A percentile compares a stretch with the other conserved stretches of the same genome.
phyloP scores from a whole-genome alignment of 2,888 invertebrate species.

The Lomographa bimaculata region DNA sequence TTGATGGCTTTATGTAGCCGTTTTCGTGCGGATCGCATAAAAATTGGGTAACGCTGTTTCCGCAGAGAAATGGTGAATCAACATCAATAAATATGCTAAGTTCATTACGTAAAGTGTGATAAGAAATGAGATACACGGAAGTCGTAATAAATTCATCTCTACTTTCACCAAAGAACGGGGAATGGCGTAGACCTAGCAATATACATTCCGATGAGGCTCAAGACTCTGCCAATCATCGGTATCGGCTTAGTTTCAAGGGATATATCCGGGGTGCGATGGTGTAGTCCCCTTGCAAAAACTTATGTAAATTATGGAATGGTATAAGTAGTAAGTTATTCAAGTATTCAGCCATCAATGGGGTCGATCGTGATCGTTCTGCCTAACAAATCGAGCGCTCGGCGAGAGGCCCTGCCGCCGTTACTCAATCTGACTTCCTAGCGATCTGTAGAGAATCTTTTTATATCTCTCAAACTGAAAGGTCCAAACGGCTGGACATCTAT shows the following conservation, averaged over 20 bases:
- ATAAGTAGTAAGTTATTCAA: constrained; percentile 46
- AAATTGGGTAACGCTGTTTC: constrained; percentile 21
- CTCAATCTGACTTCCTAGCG: constrained; percentile 49
- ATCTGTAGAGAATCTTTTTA: constrained; percentile 40
- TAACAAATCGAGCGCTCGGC: constrained; percentile 53
- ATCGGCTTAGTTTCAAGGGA: constrained; percentile 13
- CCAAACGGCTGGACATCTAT: constrained; percentile 31
- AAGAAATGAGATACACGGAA: constrained; percentile 24
- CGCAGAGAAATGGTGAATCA: constrained; percentile 24
- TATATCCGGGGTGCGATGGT: constrained; percentile 20
- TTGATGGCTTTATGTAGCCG: constrained; percentile 48
- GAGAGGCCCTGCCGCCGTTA: constrained; percentile 44
- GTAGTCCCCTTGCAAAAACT: constrained; percentile 28
- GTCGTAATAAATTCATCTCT: constrained; percentile 23
- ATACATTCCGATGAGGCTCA: constrained; percentile 13
- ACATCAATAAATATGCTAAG: constrained; percentile 26
- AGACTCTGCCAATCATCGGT: constrained; percentile 20
- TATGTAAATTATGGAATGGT: constrained; percentile 37
- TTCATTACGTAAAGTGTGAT: constrained; percentile 26
- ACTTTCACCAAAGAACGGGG: constrained; percentile 17
- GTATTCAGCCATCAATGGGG: constrained; percentile 50
- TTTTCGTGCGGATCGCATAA: constrained; percentile 24
- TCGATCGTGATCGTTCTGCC: constrained; percentile 47
- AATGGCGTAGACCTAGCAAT: constrained; percentile 5
- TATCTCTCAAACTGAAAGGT: constrained; percentile 38